phyloP scores from a whole-genome alignment of 1,140 invertebrate genomes.

The Batillaria attramentaria region DNA sequence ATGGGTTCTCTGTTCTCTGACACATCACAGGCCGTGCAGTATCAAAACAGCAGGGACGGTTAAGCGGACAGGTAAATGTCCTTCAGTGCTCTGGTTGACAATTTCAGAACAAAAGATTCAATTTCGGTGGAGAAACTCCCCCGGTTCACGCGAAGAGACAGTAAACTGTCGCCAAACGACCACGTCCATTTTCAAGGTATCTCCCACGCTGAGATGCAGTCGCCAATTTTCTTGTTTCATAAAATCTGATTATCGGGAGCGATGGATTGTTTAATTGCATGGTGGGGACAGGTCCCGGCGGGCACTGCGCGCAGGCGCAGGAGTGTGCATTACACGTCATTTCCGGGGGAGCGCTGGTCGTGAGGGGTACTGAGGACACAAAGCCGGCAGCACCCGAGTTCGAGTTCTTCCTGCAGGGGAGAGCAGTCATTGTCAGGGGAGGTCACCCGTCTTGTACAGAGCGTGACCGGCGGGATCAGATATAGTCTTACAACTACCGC shows the following conservation, averaged over 20 bases:
- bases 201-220: background rate
- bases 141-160: background rate
- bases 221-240: constrained; percentile 27
- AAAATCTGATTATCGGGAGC: constrained; percentile 11
- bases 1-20: background rate
- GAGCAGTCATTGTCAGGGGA: background rate
- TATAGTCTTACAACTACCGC: background rate
- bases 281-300: background rate
- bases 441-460: background rate
- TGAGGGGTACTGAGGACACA: background rate
- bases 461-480: background rate
- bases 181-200: background rate
- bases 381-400: background rate
- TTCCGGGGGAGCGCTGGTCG: constrained; percentile 16
- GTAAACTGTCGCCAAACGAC: background rate
- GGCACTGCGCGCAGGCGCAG: constrained; percentile 8
- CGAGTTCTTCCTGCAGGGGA: background rate
- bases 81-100: background rate
- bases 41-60: no score
- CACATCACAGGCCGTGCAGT: background rate
- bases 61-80: no score
- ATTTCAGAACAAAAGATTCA: background rate
- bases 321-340: constrained; percentile 13
- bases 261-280: constrained; percentile 13
- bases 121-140: background rate